Conservation (phyloP, 2,797 vertebrate species). For the Uromys caudimaculatus region DNA sequence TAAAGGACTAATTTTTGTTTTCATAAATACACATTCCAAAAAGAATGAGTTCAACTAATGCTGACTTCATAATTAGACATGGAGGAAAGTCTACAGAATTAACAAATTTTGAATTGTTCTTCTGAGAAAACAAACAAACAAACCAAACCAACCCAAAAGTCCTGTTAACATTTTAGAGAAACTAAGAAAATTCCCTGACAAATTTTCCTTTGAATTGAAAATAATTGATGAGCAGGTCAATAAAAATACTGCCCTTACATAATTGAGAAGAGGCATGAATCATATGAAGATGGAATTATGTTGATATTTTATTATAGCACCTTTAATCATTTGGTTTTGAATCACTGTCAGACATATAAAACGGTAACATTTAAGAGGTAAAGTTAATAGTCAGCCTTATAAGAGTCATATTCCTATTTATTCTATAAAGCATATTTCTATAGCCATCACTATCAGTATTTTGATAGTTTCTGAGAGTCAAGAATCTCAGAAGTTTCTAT, state of each 20-base stretch:
- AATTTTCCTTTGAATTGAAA: not conserved
- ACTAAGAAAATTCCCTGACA: rapidly evolving
- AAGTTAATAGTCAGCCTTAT: not conserved
- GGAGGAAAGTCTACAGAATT: not conserved
- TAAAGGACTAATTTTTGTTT: not conserved
- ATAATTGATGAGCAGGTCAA: not conserved
- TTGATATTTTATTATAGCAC: not conserved
- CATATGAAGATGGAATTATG: not conserved
- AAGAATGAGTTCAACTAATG: not conserved
- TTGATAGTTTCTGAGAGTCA: not conserved
- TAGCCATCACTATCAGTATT: not conserved
- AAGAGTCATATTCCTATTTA: not conserved
- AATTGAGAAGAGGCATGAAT: not conserved
- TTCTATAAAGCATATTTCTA: not conserved
- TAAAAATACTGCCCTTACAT: not conserved
- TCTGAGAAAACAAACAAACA: slow-evolving; percentile 4
- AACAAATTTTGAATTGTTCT: slow-evolving; percentile 11
- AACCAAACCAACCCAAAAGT: not conserved
- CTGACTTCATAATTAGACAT: not conserved
- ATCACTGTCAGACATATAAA: not conserved
- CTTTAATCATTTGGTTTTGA: slow-evolving; percentile 36
- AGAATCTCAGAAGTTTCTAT: not conserved
- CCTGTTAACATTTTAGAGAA: not conserved
- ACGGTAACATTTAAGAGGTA: not conserved
- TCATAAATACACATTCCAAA: not conserved